A percentile compares a stretch with the other conserved stretches of the same genome.
Conservation (phyloP, 2,797 vertebrate genomes). For the Liparis tanakae region DNA sequence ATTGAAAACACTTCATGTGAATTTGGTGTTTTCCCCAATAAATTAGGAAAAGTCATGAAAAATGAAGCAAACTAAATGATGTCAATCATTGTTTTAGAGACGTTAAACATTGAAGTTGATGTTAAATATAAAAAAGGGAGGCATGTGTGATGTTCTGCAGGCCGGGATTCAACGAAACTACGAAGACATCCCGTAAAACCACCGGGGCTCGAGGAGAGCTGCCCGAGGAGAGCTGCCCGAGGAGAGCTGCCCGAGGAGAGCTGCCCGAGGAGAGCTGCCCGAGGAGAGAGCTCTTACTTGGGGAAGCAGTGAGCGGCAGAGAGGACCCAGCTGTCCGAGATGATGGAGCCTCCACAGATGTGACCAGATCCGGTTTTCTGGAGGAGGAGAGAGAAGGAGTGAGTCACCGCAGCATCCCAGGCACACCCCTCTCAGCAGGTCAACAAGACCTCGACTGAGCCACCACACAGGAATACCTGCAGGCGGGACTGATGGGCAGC, state of each 20-base stretch:
- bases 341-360: conserved; percentile 83
- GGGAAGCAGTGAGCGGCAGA: conserved; percentile 85
- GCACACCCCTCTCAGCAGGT: conserved; percentile 46
- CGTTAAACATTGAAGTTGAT: background rate
- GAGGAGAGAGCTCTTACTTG: conserved; percentile 68
- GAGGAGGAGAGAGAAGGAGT: conserved; percentile 33
- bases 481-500: background rate
- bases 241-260: background rate
- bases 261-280: background rate
- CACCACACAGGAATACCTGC: background rate
- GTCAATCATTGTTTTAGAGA: too few relatives aligned
- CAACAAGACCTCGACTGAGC: conserved; percentile 21
- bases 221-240: background rate
- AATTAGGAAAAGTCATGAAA: too few relatives aligned
- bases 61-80: too few relatives aligned
- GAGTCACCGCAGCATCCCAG: conserved; percentile 56
- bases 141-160: background rate
- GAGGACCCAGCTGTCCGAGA: conserved; percentile 76
- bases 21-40: too few relatives aligned
- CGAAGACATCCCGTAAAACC: background rate
- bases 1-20: too few relatives aligned
- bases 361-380: conserved; percentile 40
- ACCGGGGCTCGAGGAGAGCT: background rate
- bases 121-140: background rate
- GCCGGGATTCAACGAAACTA: background rate